Base-by-base conservation (phyloP, 2,797 vertebrate genomes). In the Pterois miles region DNA sequence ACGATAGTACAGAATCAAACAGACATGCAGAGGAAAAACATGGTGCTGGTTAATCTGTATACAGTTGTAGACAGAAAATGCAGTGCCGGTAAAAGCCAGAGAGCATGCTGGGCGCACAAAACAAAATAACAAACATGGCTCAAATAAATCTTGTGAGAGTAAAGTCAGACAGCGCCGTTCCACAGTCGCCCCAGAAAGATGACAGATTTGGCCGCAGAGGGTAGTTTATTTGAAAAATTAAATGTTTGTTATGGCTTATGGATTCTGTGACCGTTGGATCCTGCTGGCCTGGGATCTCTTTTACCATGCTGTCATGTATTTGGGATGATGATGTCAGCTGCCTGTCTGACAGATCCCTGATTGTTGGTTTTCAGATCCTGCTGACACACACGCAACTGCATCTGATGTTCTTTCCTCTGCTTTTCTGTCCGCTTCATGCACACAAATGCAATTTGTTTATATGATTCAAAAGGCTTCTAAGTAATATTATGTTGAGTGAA, bases 201-300 rank as follows among this genome's bases (percentile, higher is more conserved):
- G 85, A 87, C 75, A 89, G 73, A 72, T 81, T 75, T 79, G 81
- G 81, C 80, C 64, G 2, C 1, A 0, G 40, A 72, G 58, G 34
- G 20, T 11, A 81, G 82, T 90, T 88, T 88, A 83, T 89, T 84
- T 86, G 81, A 86, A 87, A 89, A 73, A 80, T 73, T 56, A 25
- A 58, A 84, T 80, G 81, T 87, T 90, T 92, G 69, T 89, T 86
- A 83, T 89, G 84, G 76, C 69, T 87, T 74, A 81, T 86, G 78
- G 83, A 79, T 78, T 80, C 78, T 75, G 67, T 59, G 78, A 77
- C 74, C 71, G 71, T 71, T 65, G 74, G 68, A 80, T 67, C 75
- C 67, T 6, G 13, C 63, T 80, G 85, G 69, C 69, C 76, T 62
- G 9, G 27, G 71, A 76, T 71, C 78, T 87, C 68, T 84, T 85